These are phyloP conservation scores for Apolygus lucorum DNA, from an alignment of 1,140 invertebrate species.

Conservation along the genomic window DNA sequence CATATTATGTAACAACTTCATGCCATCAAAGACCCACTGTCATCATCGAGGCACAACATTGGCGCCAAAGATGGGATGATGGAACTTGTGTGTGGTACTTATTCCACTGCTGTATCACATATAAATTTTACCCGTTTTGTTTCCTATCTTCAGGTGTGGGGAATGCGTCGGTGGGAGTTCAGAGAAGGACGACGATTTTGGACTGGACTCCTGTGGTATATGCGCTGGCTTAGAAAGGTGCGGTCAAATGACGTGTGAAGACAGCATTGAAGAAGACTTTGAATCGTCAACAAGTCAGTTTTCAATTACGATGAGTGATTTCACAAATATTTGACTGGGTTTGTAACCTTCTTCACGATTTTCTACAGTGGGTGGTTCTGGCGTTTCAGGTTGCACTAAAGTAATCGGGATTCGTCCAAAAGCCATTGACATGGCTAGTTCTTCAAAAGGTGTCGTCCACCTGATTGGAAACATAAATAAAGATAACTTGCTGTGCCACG, in stretches of 20 bases:
- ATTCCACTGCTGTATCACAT: no score
- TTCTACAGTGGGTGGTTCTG: neutral
- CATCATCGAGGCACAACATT: no score
- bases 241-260: neutral
- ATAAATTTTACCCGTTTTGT: no score
- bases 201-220: conserved; percentile 12
- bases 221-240: conserved; percentile 13
- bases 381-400: neutral
- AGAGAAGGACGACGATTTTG: conserved; percentile 15
- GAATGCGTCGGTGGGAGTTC: conserved; percentile 15
- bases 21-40: no score
- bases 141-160: conserved; percentile 12
- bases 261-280: neutral
- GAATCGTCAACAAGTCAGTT: neutral
- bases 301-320: no score
- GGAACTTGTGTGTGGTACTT: no score
- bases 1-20: no score
- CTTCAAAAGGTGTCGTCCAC: neutral
- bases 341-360: no score
- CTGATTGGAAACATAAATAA: conserved; percentile 3
- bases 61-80: no score
- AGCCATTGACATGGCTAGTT: conserved; percentile 9
- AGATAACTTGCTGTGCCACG: neutral
- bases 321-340: neutral
- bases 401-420: conserved; percentile 9